Base-by-base conservation (phyloP, 1,140 invertebrate species). In the Elysia chlorotica region DNA sequence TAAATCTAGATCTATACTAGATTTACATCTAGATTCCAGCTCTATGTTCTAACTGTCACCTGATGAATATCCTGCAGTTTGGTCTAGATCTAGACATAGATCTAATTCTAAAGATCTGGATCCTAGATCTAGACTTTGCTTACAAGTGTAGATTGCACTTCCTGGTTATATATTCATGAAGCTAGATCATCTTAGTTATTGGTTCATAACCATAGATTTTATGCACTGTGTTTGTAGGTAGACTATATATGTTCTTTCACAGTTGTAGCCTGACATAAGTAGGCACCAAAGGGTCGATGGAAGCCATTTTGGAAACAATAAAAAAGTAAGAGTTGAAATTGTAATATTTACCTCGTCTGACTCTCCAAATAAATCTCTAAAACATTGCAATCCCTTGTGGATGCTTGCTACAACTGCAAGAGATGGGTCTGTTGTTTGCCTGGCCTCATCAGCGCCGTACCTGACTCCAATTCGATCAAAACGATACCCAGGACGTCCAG, bases 261-360 rank as follows among this genome's bases (percentile, higher is more conserved):
- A n/a, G n/a, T n/a, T n/a, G n/a, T n/a, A n/a, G n/a, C n/a, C n/a
- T n/a, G n/a, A n/a, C n/a, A n/a, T n/a, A n/a, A n/a, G n/a, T n/a
- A n/a, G n/a, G n/a, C n/a, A n/a, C n/a, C n/a, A n/a, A n/a, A n/a
- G n/a, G n/a, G n/a, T n/a, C n/a, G n/a, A n/a, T n/a, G n/a, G n/a
- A n/a, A n/a, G n/a, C n/a, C n/a, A n/a, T n/a, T n/a, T n/a, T n/a
- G n/a, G n/a, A n/a, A n/a, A n/a, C n/a, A n/a, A n/a, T n/a, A n/a
- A n/a, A n/a, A n/a, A n/a, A n/a, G n/a, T n/a, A n/a, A n/a, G n/a
- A n/a, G n/a, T n/a, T n/a, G n/a, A n/a, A n/a, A n/a, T n/a, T n/a
- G n/a, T n/a, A n/a, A 19, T 67, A 41, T 76, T 84, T 88, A 88
- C 88, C 87, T 88, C 86, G 57, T 88, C 87, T 25, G 86, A 87